phyloP scores from a whole-genome alignment of 1,140 invertebrate genomes.

The Aplysia californica region DNA sequence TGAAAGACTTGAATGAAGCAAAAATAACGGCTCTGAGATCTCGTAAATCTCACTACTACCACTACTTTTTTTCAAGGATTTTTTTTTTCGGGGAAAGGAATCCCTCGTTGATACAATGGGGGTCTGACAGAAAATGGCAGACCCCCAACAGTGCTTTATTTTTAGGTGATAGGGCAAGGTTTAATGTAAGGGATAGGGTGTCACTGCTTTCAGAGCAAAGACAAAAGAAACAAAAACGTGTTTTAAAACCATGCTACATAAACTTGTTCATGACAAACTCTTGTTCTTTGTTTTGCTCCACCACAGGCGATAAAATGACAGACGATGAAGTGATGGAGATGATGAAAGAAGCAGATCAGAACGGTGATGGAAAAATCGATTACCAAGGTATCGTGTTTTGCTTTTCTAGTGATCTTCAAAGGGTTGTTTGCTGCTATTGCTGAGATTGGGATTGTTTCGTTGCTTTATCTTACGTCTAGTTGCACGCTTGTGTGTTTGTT shows the following conservation, averaged over 20 bases:
- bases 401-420: no score
- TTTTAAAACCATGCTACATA: no score
- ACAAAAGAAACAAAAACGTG: no score
- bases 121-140: neutral
- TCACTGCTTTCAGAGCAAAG: neutral
- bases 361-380: constrained; percentile 76
- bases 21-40: no score
- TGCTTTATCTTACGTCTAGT: neutral
- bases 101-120: no score
- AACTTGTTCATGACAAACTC: no score
- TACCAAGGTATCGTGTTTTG: constrained; percentile 49
- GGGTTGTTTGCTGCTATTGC: neutral
- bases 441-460: neutral
- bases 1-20: no score
- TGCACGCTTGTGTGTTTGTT: no score
- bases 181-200: neutral
- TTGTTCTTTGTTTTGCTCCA: neutral
- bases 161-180: neutral
- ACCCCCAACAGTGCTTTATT: neutral
- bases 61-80: no score
- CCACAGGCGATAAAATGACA: constrained; percentile 78
- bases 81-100: no score
- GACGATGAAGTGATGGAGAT: constrained; percentile 93
- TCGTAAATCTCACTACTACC: no score
- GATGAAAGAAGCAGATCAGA: constrained; percentile 91